Conservation (phyloP, 2,888 invertebrate species). For the Punctoribates punctum region DNA sequence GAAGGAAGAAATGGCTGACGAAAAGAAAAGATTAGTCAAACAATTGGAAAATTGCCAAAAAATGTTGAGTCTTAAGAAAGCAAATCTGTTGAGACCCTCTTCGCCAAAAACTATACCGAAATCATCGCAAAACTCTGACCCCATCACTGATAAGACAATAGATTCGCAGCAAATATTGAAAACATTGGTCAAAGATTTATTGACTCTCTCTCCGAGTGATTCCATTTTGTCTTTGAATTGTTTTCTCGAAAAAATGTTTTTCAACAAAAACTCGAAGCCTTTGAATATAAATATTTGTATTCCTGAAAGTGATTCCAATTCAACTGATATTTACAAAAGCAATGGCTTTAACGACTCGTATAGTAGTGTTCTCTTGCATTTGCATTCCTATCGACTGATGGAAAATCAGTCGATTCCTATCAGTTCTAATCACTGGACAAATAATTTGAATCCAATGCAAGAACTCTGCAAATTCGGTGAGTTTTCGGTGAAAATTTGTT, state of each 20-base stretch:
- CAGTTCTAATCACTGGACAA: constrained; percentile 37
- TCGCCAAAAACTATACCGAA: background rate
- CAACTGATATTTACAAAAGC: background rate
- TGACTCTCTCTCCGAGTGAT: background rate
- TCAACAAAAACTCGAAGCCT: background rate
- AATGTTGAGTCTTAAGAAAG: constrained; percentile 1
- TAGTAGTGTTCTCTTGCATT: constrained; percentile 40
- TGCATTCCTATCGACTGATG: constrained; percentile 41
- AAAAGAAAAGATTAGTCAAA: constrained; percentile 19
- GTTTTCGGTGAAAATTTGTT: background rate
- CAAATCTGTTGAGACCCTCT: background rate
- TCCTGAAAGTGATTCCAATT: background rate
- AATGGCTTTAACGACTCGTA: background rate
- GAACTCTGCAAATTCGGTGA: constrained; percentile 45
- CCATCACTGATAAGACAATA: background rate
- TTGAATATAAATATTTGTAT: background rate
- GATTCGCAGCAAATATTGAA: background rate
- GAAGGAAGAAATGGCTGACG: constrained; percentile 14
- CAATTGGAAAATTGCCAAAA: background rate
- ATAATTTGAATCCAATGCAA: constrained; percentile 37
- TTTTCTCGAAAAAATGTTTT: constrained; percentile 24
- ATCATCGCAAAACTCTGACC: background rate
- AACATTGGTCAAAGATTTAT: background rate
- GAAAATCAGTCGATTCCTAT: background rate
- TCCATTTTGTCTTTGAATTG: constrained; percentile 10